These are phyloP conservation scores for Iphiclides podalirius DNA, from an alignment of 2,888 invertebrate genomes.

Conservation along the genomic window DNA sequence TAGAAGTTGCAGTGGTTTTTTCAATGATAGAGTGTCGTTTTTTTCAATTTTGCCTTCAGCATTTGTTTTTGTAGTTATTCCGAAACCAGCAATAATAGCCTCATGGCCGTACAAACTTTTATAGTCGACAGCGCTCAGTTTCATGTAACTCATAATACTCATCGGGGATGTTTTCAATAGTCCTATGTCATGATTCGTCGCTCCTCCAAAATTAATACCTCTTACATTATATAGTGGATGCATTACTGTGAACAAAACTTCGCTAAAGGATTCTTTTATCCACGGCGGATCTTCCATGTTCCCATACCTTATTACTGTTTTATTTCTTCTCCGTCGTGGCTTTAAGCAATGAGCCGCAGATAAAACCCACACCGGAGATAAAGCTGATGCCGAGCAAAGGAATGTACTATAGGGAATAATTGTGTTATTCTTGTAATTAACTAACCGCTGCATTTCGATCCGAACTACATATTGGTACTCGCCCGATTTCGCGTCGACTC, in stretches of 20 bases:
- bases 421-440: too few species aligned
- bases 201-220: too few species aligned
- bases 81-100: conserved; percentile 7
- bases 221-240: not conserved
- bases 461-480: not conserved
- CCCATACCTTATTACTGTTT: not conserved
- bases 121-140: conserved; percentile 2
- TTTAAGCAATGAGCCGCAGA: not conserved
- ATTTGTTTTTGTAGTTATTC: not conserved
- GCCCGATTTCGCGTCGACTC: not conserved
- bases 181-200: not conserved
- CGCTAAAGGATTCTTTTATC: not conserved
- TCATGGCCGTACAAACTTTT: conserved; percentile 1
- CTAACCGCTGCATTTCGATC: not conserved
- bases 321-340: not conserved
- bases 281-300: not conserved
- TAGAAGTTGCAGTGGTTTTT: conserved; percentile 6
- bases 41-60: not conserved
- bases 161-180: conserved; percentile 4
- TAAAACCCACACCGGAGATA: not conserved
- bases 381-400: not conserved
- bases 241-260: not conserved
- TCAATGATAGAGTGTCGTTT: not conserved
- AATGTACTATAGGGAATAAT: not conserved
- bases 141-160: not conserved